These are phyloP conservation scores for Quiscalus mexicanus DNA, from an alignment of 2,113 vertebrate species.

Conservation along the genomic window DNA sequence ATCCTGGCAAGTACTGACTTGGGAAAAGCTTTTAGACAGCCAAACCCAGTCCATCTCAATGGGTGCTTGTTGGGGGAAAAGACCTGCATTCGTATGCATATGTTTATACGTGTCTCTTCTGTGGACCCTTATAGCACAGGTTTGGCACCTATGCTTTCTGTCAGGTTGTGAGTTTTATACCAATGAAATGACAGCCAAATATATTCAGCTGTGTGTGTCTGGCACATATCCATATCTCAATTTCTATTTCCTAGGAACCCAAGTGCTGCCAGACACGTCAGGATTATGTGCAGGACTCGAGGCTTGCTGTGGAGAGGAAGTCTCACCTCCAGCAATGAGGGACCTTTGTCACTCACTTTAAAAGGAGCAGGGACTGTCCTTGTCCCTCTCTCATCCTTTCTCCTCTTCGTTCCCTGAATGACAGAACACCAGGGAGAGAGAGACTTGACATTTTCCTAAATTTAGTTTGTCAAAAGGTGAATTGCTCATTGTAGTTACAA, in stretches of 20 bases:
- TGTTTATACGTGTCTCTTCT: not conserved
- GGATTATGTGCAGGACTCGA: accelerated
- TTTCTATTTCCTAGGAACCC: not conserved
- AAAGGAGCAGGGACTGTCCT: not conserved
- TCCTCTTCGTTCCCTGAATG: not conserved
- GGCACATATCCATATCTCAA: not conserved
- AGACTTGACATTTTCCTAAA: not conserved
- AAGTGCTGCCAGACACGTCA: accelerated
- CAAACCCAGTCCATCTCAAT: not conserved
- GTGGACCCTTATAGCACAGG: not conserved
- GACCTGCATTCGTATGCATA: not conserved
- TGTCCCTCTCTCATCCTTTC: not conserved
- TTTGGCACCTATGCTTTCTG: not conserved
- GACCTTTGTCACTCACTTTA: not conserved
- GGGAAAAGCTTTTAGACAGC: not conserved
- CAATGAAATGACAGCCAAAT: not conserved
- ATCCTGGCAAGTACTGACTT: not conserved
- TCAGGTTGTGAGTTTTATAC: not conserved
- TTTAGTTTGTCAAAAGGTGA: not conserved
- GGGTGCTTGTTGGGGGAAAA: not conserved
- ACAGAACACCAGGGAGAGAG: not conserved
- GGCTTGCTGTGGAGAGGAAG: not conserved
- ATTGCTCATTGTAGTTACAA: not conserved
- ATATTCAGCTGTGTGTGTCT: not conserved
- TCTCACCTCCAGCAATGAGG: not conserved